phyloP scores from a whole-genome alignment of 2,113 vertebrate species.

The Pedionomus torquatus region DNA sequence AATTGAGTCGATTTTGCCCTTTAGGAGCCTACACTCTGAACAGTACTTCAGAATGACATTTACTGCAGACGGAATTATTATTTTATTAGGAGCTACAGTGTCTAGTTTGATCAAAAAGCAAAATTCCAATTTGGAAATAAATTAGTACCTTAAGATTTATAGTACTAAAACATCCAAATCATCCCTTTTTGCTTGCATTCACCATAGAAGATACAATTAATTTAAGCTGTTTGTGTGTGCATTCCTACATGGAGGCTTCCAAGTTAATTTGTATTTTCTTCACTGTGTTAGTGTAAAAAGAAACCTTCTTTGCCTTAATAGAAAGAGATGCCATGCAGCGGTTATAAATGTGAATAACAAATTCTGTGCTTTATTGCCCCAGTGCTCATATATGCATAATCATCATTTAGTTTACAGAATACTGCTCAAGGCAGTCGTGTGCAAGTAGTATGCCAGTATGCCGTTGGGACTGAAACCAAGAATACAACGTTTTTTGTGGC shows the following conservation, averaged over 20 bases:
- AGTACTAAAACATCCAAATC: background rate
- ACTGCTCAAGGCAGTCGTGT: background rate
- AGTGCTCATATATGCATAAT: background rate
- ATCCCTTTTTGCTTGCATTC: background rate
- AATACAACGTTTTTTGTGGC: background rate
- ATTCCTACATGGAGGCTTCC: background rate
- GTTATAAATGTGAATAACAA: slow-evolving; percentile 23
- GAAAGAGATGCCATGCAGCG: background rate
- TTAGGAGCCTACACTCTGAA: slow-evolving; percentile 7
- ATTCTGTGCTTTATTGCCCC: slow-evolving; percentile 4
- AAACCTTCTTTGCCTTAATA: background rate
- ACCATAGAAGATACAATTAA: background rate
- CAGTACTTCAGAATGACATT: slow-evolving; percentile 32
- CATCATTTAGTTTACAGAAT: slow-evolving; percentile 43
- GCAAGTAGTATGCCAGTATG: slow-evolving; percentile 7
- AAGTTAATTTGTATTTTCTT: background rate
- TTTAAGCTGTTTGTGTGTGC: background rate
- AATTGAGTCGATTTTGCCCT: slow-evolving; percentile 45
- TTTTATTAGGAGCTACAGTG: slow-evolving; percentile 16
- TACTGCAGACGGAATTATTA: slow-evolving; percentile 1
- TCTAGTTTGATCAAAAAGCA: background rate
- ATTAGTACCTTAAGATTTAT: background rate
- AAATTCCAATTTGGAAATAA: background rate
- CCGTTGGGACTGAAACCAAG: background rate
- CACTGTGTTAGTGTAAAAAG: background rate